Evolutionary conservation across 2,113 vertebrate species (phyloP).

Genomic region (Turdus rufiventris): DNA sequence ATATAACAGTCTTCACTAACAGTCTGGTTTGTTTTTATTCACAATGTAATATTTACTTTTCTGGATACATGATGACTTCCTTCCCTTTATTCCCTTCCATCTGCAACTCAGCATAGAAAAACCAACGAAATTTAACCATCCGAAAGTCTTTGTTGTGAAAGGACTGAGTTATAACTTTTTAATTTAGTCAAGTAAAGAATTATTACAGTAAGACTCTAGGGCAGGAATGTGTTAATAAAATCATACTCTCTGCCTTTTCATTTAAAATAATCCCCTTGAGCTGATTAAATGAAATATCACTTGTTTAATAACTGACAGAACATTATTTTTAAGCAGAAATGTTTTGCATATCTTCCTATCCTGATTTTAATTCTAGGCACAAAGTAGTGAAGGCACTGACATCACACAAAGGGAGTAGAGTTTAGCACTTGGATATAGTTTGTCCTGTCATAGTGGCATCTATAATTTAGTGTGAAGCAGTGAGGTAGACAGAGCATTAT

Average conservation of each 20-base stretch:
- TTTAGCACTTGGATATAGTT: slow-evolving; percentile 68
- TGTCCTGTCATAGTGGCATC: slow-evolving; percentile 76
- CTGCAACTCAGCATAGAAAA: slow-evolving; percentile 55
- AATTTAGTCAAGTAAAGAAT: slow-evolving; percentile 78
- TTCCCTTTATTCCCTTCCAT: slow-evolving; percentile 29
- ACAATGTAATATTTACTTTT: slow-evolving; percentile 33
- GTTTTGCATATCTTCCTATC: slow-evolving; percentile 74
- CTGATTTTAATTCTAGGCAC: slow-evolving; percentile 72
- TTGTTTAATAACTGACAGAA: slow-evolving; percentile 83
- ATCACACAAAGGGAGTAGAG: slow-evolving; percentile 70
- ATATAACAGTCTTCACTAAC: background rate
- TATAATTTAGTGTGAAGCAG: slow-evolving; percentile 83
- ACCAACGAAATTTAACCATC: slow-evolving; percentile 64
- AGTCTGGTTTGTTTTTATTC: background rate
- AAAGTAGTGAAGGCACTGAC: slow-evolving; percentile 69
- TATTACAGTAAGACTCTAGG: slow-evolving; percentile 77
- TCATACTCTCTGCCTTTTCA: slow-evolving; percentile 78
- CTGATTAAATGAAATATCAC: slow-evolving; percentile 86
- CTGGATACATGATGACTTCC: slow-evolving; percentile 3
- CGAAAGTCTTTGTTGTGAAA: slow-evolving; percentile 61
- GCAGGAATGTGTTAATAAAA: slow-evolving; percentile 84
- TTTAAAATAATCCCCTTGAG: slow-evolving; percentile 84
- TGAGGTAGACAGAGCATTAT: slow-evolving; percentile 80
- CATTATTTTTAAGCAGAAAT: slow-evolving; percentile 83
- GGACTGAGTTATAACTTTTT: slow-evolving; percentile 77